phyloP scores from a whole-genome alignment of 1,140 invertebrate genomes.

The Hirudo medicinalis region DNA sequence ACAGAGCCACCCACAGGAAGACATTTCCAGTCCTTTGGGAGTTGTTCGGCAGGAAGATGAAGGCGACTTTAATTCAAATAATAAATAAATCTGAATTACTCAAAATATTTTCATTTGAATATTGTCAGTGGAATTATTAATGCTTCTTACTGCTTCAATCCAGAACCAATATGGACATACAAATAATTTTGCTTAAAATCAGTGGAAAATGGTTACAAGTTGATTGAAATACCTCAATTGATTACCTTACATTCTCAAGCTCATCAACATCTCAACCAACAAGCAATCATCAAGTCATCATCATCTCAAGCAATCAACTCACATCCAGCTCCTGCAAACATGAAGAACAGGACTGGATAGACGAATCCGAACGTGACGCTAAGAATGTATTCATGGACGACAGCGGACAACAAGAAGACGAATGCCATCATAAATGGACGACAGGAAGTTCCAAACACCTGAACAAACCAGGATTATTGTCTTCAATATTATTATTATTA shows the following conservation, averaged over 20 bases:
- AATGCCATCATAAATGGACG: constrained; percentile 39
- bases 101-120: neutral
- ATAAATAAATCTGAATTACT: neutral
- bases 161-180: too few relatives aligned
- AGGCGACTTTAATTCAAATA: constrained; percentile 39
- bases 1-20: constrained; percentile 64
- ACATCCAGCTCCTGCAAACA: constrained; percentile 42
- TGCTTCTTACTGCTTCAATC: too few relatives aligned
- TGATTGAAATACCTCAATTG: too few relatives aligned
- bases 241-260: neutral
- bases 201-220: too few relatives aligned
- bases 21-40: constrained; percentile 49
- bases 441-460: constrained; percentile 26
- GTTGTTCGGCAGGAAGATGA: constrained; percentile 45
- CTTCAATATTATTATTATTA: too few relatives aligned
- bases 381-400: constrained; percentile 74
- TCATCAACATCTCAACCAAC: neutral
- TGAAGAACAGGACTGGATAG: constrained; percentile 65
- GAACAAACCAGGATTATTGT: neutral
- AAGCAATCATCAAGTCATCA: neutral
- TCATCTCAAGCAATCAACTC: constrained; percentile 27
- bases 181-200: too few relatives aligned
- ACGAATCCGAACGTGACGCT: constrained; percentile 65
- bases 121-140: too few relatives aligned
- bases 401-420: constrained; percentile 51